Base-by-base conservation (phyloP, 2,113 vertebrate species). In the Camelus dromedarius region DNA sequence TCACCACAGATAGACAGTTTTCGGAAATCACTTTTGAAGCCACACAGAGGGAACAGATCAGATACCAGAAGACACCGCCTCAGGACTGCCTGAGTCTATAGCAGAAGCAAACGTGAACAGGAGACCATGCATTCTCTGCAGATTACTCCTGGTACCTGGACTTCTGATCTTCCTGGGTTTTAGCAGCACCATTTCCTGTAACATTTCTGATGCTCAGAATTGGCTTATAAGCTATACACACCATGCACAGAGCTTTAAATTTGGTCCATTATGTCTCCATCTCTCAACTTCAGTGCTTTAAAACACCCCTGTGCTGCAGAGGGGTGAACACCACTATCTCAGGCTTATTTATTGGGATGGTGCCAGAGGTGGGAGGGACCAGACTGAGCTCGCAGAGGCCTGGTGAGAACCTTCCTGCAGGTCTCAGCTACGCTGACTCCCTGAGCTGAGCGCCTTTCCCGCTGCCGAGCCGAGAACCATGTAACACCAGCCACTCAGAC, bases 111-210 rank as follows among this genome's bases (percentile, higher is more conserved):
- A 70, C 38, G 62, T 18, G 9, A 77, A 50, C 11, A 82, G 56
- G 10, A 92, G 84, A 32, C 5, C 20, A 89, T 76, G 11, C 84
- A 64, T 92, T 52, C 6, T 54, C 95, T 75, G 48, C 9, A n/a
- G 48, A 73, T 8, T 48, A 22, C 28, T 50, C 28, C 62, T 69
- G 62, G n/a, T 85, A 38, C 19, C 84, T 85, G 64, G 58, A 72
- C 64, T 94, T 85, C 22, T 96, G 75, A 69, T 77, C 46, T 91
- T 87, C 89, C 66, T 95, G 91, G 70, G 48, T n/a, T 94, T 77
- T 94, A 62, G 8, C 89, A 60, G 75, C 70, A 94, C 4, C 35
- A 22, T 91, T 85, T 77, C 64, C 60, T 76, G 4, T n/a, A 77
- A 91, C 20, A 84, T 48, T 89, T 76, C n/a, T 81, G 28, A 22